Base-by-base conservation (phyloP, 2,888 invertebrate genomes). In the Eupithecia exiguata region DNA sequence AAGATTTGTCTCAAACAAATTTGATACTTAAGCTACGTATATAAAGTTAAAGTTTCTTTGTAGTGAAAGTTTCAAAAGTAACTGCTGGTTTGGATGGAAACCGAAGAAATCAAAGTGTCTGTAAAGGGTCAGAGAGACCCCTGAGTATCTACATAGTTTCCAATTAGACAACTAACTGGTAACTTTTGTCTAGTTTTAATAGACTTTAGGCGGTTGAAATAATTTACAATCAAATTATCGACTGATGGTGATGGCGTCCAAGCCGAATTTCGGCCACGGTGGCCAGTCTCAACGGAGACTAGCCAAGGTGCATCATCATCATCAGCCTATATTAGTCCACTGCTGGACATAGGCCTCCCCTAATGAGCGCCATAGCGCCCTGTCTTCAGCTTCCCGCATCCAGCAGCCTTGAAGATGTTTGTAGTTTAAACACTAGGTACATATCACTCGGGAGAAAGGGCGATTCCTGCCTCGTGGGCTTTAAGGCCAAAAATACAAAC, bases 101-200 rank as follows among this genome's bases (percentile, higher is more conserved):
- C 62, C 18, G 18, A 25, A 61, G 61, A 30, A 61, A 61, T 30
- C 30, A 9, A 53, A 61, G 16, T 16, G 16, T 61, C 30, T 61
- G 61, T 61, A 6, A 61, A 61, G 58, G 70, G 69, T 70, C 65
- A 10, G 46, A 75, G 68, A n/a, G 61, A 68, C 69, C 65, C 68
- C 53, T 71, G 53, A 53, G 35, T 70, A 75, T 46, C 16, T 18
- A n/a, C 46, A 46, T 69, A 63, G 75, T 72, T 63, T 30, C 70
- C 70, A 75, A 72, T 75, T 75, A 74, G 21, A 69, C 43, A 61
- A 68, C 63, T 68, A 68, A 30, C 25, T 68, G 63, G 38, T 46
- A 18, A n/a, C n/a, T 7, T 46, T 18, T 46, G 43, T 43, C 46
- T 46, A 46, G 46, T 46, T 46, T 46, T 46, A 46, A 46, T 46